Evolutionary conservation across 2,888 invertebrate species (phyloP).

Genomic region (Encarsia formosa): DNA sequence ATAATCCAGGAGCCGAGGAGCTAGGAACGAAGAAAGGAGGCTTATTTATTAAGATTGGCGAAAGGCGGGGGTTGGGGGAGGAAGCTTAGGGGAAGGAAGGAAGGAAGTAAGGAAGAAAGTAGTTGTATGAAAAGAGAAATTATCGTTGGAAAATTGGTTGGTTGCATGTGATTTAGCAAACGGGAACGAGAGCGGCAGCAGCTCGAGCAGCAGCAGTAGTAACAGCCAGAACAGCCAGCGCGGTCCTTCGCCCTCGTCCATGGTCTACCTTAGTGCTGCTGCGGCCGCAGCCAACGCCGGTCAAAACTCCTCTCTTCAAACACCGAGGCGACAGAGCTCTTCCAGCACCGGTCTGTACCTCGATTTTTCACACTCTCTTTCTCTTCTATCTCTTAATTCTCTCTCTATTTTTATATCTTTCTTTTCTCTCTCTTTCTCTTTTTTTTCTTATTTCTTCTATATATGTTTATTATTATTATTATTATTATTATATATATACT

Average conservation of each 20-base stretch:
- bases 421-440: background rate
- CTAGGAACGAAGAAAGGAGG: no score
- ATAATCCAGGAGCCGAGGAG: no score
- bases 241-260: slow-evolving; percentile 39
- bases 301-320: slow-evolving; percentile 26
- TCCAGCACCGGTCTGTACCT: slow-evolving; percentile 48
- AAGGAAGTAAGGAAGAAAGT: slow-evolving; percentile 2
- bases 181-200: slow-evolving; percentile 39
- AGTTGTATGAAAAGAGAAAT: slow-evolving; percentile 13
- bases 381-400: slow-evolving; percentile 1
- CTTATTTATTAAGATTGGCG: background rate
- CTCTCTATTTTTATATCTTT: background rate
- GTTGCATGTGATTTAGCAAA: slow-evolving; percentile 49
- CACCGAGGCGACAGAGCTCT: slow-evolving; percentile 39
- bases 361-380: slow-evolving; percentile 23
- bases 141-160: slow-evolving; percentile 38
- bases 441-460: no score
- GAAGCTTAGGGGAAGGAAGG: background rate
- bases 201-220: slow-evolving; percentile 44
- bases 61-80: background rate
- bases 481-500: no score
- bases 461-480: no score
- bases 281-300: slow-evolving; percentile 34
- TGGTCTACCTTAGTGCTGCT: slow-evolving; percentile 35
- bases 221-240: slow-evolving; percentile 50